Percentiles rank a stretch among this genome's conserved stretches.
phyloP scores from a whole-genome alignment of 2,113 vertebrate genomes.

The Cephalopholis sonnerati region DNA sequence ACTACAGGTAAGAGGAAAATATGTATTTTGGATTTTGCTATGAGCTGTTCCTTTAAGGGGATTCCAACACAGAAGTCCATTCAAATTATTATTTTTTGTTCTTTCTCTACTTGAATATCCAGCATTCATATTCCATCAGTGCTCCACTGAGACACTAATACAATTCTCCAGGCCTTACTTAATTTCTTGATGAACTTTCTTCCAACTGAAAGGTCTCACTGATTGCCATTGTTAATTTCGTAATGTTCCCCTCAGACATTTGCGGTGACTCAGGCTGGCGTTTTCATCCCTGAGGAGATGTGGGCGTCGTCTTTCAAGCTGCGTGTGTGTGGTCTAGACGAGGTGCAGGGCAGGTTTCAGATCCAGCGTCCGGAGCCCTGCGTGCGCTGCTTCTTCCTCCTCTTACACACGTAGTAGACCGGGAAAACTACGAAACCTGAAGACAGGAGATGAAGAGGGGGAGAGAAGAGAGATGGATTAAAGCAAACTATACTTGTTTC shows the following conservation, averaged over 20 bases:
- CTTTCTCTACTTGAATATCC: slow-evolving; percentile 12
- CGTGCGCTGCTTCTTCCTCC: slow-evolving; percentile 93
- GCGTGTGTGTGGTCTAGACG: neutral
- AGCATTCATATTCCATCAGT: slow-evolving; percentile 2
- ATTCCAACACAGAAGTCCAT: neutral
- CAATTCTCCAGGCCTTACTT: slow-evolving; percentile 11
- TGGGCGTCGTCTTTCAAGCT: slow-evolving; percentile 33
- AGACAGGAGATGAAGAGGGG: slow-evolving; percentile 43
- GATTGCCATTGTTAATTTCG: slow-evolving; percentile 6
- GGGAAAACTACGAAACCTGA: slow-evolving; percentile 95
- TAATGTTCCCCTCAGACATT: slow-evolving; percentile 5
- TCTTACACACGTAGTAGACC: slow-evolving; percentile 97
- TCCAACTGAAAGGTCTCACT: neutral
- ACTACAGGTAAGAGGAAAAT: too few relatives aligned
- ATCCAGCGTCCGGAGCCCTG: slow-evolving; percentile 82
- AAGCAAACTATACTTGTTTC: neutral
- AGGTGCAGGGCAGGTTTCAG: slow-evolving; percentile 60
- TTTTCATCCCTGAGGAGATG: slow-evolving; percentile 68
- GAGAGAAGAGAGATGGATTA: neutral
- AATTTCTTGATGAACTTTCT: slow-evolving; percentile 16
- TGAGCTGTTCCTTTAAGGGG: too few relatives aligned
- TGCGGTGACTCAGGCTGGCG: slow-evolving; percentile 54
- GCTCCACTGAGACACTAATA: slow-evolving; percentile 17
- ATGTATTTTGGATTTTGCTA: neutral
- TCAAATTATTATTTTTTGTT: neutral